Evolutionary conservation across 2,888 invertebrate species (phyloP).

Genomic region (Drosophila subsilvestris): DNA sequence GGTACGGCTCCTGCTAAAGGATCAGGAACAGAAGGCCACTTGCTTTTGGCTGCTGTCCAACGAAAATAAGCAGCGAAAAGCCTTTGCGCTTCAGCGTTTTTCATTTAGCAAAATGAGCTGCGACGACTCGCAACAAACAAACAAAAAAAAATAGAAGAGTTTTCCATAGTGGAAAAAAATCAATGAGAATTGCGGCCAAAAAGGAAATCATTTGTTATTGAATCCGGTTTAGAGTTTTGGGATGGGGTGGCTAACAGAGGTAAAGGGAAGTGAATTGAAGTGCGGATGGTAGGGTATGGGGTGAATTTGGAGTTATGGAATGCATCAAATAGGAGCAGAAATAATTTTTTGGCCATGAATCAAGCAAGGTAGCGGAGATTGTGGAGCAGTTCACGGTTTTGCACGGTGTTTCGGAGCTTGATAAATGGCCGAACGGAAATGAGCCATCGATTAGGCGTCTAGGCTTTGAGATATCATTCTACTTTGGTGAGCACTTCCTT

Average conservation of each 20-base stretch:
- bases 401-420: neutral
- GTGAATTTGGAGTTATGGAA: neutral
- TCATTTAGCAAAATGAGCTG: slow-evolving; percentile 70
- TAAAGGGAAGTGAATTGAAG: slow-evolving; percentile 5
- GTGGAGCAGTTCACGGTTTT: neutral
- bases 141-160: neutral
- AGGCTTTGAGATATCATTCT: neutral
- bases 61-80: slow-evolving; percentile 25
- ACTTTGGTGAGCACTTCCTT: too few species aligned
- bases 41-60: slow-evolving; percentile 66
- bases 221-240: slow-evolving; percentile 53
- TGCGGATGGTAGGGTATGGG: neutral
- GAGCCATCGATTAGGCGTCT: neutral
- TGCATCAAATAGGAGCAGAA: slow-evolving; percentile 13
- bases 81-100: slow-evolving; percentile 47
- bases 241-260: neutral
- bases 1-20: slow-evolving; percentile 22
- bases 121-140: slow-evolving; percentile 19
- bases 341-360: slow-evolving; percentile 11
- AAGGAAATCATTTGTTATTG: slow-evolving; percentile 74
- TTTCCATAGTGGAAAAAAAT: slow-evolving; percentile 47
- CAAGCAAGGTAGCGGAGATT: neutral
- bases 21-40: slow-evolving; percentile 31
- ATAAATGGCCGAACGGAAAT: neutral
- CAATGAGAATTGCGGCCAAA: slow-evolving; percentile 65